Evolutionary conservation across 2,113 vertebrate genomes (phyloP), one percentile per base, ranked within the genome.

Genomic region (Arizona elegans): DNA sequence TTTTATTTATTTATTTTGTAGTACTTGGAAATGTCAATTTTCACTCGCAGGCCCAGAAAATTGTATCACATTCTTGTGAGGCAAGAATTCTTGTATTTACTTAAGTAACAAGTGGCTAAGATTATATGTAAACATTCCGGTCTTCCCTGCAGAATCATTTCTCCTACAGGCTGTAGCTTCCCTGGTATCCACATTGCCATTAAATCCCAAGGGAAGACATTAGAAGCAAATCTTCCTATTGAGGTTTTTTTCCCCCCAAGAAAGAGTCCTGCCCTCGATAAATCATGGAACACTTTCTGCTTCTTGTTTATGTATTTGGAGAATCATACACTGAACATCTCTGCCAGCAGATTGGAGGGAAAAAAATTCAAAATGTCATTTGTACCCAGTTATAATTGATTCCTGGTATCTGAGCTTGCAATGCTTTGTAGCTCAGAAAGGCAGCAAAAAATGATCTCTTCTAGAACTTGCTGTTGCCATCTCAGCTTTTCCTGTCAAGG

Each of bases 401-500:
- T 15, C 62, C 52, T 93, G 56, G 26, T 93, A 3, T 86, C 90
- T 62, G 90, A 93, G 88, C 38, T 92, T 95, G 2, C 2, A 91
- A 0, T 75, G 10, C 56, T 75, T 90, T 43, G 33, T 26, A 52
- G 23, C 52, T 87, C 86, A 92, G 91, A 43, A 50, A 91, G 3
- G 55, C 5, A 26, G 62, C 86, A 86, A 62, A 47, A 81, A 90
- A 92, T 7, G 90, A 9, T 59, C 50, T 90, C 93, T 65, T 95
- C 3, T 85, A 92, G 88, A 81, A 87, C 85, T 47, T 53, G 15
- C 90, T 90, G 9, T 65, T 94, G 85, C 56, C 24, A 91, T 17
- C 38, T 92, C 62, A 91, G 91, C 86, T 93, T 65, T 89, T 93
- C 50, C 93, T 59, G 88, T 95, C 88, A 59, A 59, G 9, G 91